Base-by-base conservation (phyloP, 1,140 invertebrate genomes). In the Drosophila parabipectinata region DNA sequence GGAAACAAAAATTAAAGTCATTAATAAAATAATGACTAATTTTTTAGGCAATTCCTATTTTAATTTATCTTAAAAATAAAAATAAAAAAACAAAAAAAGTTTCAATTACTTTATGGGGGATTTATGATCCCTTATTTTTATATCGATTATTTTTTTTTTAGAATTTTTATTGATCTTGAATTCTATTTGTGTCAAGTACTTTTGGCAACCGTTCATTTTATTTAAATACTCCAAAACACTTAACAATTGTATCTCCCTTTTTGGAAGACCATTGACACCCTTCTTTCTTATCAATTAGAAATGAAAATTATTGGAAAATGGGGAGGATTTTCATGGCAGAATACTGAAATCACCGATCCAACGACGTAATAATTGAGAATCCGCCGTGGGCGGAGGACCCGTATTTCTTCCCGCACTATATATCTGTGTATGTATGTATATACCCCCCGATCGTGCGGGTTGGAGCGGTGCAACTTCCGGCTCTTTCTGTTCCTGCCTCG, bases 311-410 rank as follows among this genome's bases (percentile, higher is more conserved):
- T 14, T 14, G 18, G n/a, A 52, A 18, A 34, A 14, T 41, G 34
- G 34, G 34, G 34, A 37, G 34, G 34, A 12, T 37, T 37, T 10
- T 28, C 6, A 4, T 6, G 26, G 6, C 26, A 28, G 26, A 28
- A 28, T 28, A 6, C 6, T 28, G 26, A 53, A 75, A 54, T 56
- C 62, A 59, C 72, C 71, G 72, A 79, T 60, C 50, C 69, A 58
- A 66, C 59, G 63, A 77, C 59, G 58, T 79, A 79, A 79, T 74
- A 82, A 82, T 78, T 64, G 57, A 82, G 45, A 45, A 28, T 8
- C 44, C 41, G 26, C 26, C 14, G 41, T 18, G 18, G 37, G 53
- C 50, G 50, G 30, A 18, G 18, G 18, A 39, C 18, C 10, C 76
- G 80, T 51, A 75, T 74, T 10, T 51, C 34, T 39, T 26, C 28